Conservation (phyloP, 2,797 vertebrate species). For the Micromesistius poutassou region DNA sequence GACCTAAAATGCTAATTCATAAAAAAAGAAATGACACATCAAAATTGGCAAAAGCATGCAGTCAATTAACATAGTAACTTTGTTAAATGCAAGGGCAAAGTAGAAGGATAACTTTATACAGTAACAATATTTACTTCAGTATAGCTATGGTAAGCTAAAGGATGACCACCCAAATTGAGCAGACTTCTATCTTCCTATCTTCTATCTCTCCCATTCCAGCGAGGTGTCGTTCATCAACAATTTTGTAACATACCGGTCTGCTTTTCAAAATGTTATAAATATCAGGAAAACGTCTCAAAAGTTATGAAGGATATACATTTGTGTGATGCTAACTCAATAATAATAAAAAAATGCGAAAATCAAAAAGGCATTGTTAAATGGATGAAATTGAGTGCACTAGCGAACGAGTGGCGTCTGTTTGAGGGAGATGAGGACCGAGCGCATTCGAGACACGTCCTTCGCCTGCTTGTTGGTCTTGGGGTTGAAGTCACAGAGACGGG, state of each 20-base stretch:
- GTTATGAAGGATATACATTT: conserved; percentile 48
- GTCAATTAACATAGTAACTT: conserved; percentile 45
- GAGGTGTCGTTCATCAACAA: conserved; percentile 27
- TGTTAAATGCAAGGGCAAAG: conserved; percentile 42
- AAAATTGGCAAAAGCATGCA: conserved; percentile 54
- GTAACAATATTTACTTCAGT: conserved; percentile 61
- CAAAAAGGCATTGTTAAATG: conserved; percentile 53
- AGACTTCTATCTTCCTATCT: conserved; percentile 44
- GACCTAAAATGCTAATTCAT: conserved; percentile 33
- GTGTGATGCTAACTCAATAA: conserved; percentile 38
- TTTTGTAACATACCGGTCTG: conserved; percentile 28
- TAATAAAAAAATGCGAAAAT: conserved; percentile 36
- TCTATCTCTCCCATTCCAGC: conserved; percentile 25
- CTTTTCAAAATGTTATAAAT: conserved; percentile 43
- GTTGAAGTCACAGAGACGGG: conserved; percentile 97
- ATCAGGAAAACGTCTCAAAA: conserved; percentile 16
- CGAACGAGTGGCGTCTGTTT: conserved; percentile 87
- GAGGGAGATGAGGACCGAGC: conserved; percentile 94
- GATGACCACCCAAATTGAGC: conserved; percentile 39
- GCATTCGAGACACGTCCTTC: conserved; percentile 97
- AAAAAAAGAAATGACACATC: conserved; percentile 45
- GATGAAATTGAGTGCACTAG: conserved; percentile 42
- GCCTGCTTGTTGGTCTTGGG: conserved; percentile 95
- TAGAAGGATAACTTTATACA: conserved; percentile 41
- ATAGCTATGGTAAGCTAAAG: conserved; percentile 37